Evolutionary conservation across 2,888 invertebrate species (phyloP), one percentile per base, ranked within the genome.

Genomic region (Cataglyphis altisquamis): DNA sequence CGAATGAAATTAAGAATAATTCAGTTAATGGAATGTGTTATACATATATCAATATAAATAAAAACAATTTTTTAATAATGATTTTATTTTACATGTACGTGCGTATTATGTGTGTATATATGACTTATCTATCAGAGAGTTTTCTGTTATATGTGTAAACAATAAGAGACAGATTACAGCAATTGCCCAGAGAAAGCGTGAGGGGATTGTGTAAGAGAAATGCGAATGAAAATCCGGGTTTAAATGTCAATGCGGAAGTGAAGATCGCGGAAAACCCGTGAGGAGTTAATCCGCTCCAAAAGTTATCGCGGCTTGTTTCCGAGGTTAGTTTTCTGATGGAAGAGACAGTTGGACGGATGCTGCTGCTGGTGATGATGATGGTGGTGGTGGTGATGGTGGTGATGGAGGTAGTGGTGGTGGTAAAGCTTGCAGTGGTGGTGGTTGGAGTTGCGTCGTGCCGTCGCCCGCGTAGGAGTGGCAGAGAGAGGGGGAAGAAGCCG

Each of bases 321-420:
- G 86, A 62, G 81, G 81, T 80, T 85, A 52, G 74, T 57, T 32
- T 8, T 62, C 48, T 72, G 62, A 25, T 63, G 82, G 74, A 78
- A 86, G 87, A 86, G 88, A 84, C 87, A 86, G 88, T 21, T 21
- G 81, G 74, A 4, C 52, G 70, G 52, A 52, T 52, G 52, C 52
- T 52, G 52, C 52, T 52, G 52, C n/a, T n/a, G 8, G 1, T 45
- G 45, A 12, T 82, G 84, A 82, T 80, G 87, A 36, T 25, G 48
- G 68, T 32, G 45, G 36, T 12, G 73, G 10, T 39, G 52, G 55
- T 12, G 72, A n/a, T 10, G 64, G 55, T 3, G 9, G 18, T 21
- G 10, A 25, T 15, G 41, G 52, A 12, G 12, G 12, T 41, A 3
- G 41, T 10, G 1, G 10, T 21, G 10, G 29, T 15, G 41, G 52